Percentiles rank a stretch among this genome's conserved stretches.
These are phyloP conservation scores for Drosophila azteca DNA, from an alignment of 1,140 invertebrate species.

Conservation along the genomic window DNA sequence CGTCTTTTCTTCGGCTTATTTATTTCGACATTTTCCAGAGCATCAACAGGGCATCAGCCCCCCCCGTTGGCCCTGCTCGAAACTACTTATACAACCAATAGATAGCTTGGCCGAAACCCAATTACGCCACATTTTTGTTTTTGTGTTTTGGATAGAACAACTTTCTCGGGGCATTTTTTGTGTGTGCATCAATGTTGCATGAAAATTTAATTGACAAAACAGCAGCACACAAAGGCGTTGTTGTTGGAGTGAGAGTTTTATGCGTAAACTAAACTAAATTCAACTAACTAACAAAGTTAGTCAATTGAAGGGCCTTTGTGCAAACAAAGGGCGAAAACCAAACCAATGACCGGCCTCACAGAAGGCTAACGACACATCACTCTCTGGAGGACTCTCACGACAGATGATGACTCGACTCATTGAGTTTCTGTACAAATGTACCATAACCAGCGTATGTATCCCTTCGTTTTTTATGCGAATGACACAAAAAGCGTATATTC, in stretches of 20 bases:
- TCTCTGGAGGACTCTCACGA: too few relatives aligned
- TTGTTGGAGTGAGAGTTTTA: background rate
- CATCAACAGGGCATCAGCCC: background rate
- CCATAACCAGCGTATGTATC: too few relatives aligned
- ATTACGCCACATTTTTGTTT: slow-evolving; percentile 61
- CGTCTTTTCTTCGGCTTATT: slow-evolving; percentile 39
- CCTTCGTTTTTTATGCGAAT: too few relatives aligned
- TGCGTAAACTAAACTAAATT: slow-evolving; percentile 1
- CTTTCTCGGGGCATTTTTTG: slow-evolving; percentile 7
- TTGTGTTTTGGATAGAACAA: background rate
- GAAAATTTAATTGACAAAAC: slow-evolving; percentile 16
- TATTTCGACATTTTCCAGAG: slow-evolving; percentile 52
- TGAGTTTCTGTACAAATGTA: too few relatives aligned
- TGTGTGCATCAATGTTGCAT: slow-evolving; percentile 24
- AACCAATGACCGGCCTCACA: too few relatives aligned
- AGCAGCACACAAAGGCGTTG: background rate
- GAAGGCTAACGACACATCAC: too few relatives aligned
- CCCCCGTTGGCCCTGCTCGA: too few relatives aligned
- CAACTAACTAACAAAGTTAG: too few relatives aligned
- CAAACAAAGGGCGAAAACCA: too few relatives aligned
- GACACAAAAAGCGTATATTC: too few relatives aligned
- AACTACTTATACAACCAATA: slow-evolving; percentile 25
- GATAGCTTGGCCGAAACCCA: slow-evolving; percentile 57
- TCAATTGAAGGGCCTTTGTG: too few relatives aligned
- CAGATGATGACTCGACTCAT: too few relatives aligned